Base-by-base conservation (phyloP, 2,888 invertebrate genomes). In the Dolichomitus sp. region DNA sequence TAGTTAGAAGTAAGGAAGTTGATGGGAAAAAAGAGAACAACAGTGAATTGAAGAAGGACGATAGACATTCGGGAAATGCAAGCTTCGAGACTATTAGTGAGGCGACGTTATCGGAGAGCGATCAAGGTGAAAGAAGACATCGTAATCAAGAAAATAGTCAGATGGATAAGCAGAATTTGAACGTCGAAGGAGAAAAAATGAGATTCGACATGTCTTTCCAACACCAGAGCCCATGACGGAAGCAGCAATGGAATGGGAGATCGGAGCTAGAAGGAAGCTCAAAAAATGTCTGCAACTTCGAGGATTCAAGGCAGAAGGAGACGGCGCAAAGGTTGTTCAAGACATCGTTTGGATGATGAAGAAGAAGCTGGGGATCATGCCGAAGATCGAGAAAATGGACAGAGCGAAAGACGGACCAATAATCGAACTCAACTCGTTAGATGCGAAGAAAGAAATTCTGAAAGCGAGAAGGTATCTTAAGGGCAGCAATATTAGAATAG, bases 341-440 rank as follows among this genome's bases (percentile, higher is more conserved):
- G 63, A 63, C 23, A 19, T 63, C 19, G 19, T 37, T 1, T 42
- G 63, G 63, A 37, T 37, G 42, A 42, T 63, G 19, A 42, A 63
- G 19, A 2, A 63, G 11, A 14, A 37, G 37, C 63, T 40, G 19
- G 17, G 19, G 0, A 63, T 63, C 0, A 37, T 63, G 19, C 42
- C 63, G 9, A 63, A 2, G 4, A 63, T 63, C 2, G 12, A 19
- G 40, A 63, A n/a, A 12, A 17, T 63, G 63, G 19, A 63, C 0
- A 17, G 63, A 5, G 23, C 40, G 9, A 37, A 37, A 9, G 63
- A 42, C 19, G 63, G 40, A 37, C 63, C 63, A 11, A 63, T 63
- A 63, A 42, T 63, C 3, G 42, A 63, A 19, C 11, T 63, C 19
- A 63, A 54, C 23, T 5, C 52, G 5, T 4, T 63, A 40, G 63